Evolutionary conservation across 2,797 vertebrate species (phyloP), one percentile per base, ranked within the genome.

Genomic region (Peromyscus nudipes): DNA sequence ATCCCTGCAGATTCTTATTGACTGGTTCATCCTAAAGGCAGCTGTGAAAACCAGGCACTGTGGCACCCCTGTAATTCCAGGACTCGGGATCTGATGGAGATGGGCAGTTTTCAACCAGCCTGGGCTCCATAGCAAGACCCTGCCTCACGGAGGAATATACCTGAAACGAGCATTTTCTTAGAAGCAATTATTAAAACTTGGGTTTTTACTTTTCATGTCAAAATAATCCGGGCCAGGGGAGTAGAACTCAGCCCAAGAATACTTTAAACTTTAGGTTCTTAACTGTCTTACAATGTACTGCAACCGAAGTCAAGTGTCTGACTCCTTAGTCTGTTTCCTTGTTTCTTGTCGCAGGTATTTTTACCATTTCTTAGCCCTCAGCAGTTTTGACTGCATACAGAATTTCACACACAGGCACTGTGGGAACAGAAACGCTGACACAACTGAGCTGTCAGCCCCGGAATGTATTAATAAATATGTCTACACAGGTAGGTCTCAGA

Each of bases 231-330:
- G 57, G 16, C 71, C 11, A 11, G 2, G 46, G 69, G 71, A 71
- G 71, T 49, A 82, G 37, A 95, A 94, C 83, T 73, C 8, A 64
- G 27, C 4, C 40, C 81, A 73, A 67, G 9, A 75, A 52, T 95
- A 57, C 81, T 75, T 95, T 93, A 91, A 89, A 95, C 75, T 94
- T 64, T 40, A 84, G 71, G 87, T 97, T 95, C 86, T 25, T 89
- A 84, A 89, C 81, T 92, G 27, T 92, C 29, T 91, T 83, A 40
- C 52, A 87, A 25, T 55, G 19, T 73, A 94, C 71, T 80, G 10
- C 17, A 94, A 57, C 49, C 67, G 40, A 60, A 92, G 84, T 60
- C 93, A 77, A 91, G 49, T 62, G 11, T 43, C 62, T 11, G 12
- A 4, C 55, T 86, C 75, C 94, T 82, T 55, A 13, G 25, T 91